Base-by-base conservation (phyloP, 2,797 vertebrate genomes). In the Heliangelus exortis region DNA sequence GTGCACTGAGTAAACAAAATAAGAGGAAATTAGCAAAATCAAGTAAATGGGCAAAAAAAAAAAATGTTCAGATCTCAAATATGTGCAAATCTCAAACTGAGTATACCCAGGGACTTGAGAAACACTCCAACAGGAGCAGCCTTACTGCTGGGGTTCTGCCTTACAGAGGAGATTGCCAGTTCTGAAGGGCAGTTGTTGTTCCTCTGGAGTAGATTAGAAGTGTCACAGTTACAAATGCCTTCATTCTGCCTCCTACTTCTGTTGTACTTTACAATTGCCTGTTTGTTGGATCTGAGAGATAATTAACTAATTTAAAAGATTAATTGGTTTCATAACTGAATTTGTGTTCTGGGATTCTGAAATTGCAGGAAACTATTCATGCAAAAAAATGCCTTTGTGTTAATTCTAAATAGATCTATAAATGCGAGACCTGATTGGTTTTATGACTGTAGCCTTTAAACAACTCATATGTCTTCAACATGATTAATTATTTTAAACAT, bases 271-370 rank as follows among this genome's bases (percentile, higher is more conserved):
- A 87, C 68, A 78, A 36, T 74, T 85, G 90, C 65, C 73, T 92
- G 47, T 88, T 81, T 82, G 85, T 90, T 95, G 59, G 33, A 84
- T 90, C 51, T 54, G 69, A 73, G 73, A 76, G 48, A 88, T 88
- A 96, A 91, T 89, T 80, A 91, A 94, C 59, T 88, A 67, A 73
- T 95, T 88, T 67, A 86, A 94, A 91, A 88, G 85, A 95, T 91
- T 95, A 88, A 95, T 92, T 91, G 69, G 53, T 90, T 92, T 96
- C 71, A 92, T 96, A 93, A 93, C 80, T 80, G 83, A 94, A 91
- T 91, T 90, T 89, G 39, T 83, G 94, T 96, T 93, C 91, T 87
- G 79, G 29, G 73, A 81, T 93, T 90, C 82, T 88, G 69, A 89
- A 94, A 92, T 91, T 87, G 51, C 71, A 82, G 83, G 80, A 93